These are phyloP conservation scores for Neotoxoptera formosana DNA, from an alignment of 1,140 invertebrate species.

Conservation along the genomic window DNA sequence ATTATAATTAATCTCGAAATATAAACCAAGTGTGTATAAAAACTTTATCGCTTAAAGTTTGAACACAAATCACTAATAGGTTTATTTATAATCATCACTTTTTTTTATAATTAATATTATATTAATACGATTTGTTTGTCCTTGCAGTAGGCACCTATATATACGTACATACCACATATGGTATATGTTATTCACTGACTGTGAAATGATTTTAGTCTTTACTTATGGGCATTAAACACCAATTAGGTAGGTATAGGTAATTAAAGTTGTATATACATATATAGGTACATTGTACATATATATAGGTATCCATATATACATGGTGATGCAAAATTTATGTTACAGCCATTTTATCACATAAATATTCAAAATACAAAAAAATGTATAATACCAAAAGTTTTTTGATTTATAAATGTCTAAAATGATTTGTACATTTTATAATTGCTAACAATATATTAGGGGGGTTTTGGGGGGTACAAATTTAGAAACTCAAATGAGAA, in stretches of 20 bases:
- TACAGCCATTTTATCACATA: no score
- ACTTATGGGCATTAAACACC: neutral
- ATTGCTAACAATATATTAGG: no score
- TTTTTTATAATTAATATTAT: neutral
- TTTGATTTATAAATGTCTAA: no score
- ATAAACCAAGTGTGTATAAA: neutral
- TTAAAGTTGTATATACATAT: neutral
- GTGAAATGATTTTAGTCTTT: neutral
- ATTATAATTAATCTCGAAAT: slow-evolving; percentile 3
- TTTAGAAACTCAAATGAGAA: no score
- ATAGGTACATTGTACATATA: neutral
- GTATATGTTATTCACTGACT: neutral
- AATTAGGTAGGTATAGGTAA: neutral
- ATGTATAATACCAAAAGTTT: no score
- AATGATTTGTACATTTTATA: no score
- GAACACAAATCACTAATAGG: neutral
- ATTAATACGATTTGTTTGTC: neutral
- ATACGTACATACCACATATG: neutral
- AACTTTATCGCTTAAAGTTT: neutral
- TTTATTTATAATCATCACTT: neutral
- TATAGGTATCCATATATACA: neutral
- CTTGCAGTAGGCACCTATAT: neutral
- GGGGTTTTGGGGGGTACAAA: no score
- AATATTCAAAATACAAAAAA: no score
- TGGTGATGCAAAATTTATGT: no score